Evolutionary conservation across 2,113 vertebrate genomes (phyloP).

Genomic region (Lamprotornis superbus): DNA sequence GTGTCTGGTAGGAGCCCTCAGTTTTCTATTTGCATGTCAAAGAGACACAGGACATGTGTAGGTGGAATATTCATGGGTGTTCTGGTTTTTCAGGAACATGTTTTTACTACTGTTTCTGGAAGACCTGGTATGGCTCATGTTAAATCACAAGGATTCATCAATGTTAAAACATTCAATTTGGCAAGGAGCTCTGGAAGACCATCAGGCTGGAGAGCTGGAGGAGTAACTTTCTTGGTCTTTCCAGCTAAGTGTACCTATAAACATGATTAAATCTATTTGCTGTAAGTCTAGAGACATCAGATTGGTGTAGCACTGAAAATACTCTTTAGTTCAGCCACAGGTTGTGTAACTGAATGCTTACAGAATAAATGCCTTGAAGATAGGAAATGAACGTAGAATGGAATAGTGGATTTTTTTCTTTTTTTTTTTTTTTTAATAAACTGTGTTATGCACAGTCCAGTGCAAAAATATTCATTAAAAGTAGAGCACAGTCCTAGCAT

Average conservation of each 20-base stretch:
- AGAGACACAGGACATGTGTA: not conserved
- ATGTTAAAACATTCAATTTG: not conserved
- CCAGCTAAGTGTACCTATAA: not conserved
- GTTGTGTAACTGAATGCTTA: not conserved
- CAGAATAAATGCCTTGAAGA: not conserved
- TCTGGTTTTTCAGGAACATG: not conserved
- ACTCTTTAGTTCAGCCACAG: not conserved
- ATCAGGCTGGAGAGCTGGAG: accelerated
- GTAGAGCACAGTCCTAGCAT: not conserved
- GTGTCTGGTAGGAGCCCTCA: not conserved
- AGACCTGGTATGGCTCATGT: not conserved
- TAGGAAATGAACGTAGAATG: not conserved
- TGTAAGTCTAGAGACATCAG: not conserved
- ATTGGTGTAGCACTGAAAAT: not conserved
- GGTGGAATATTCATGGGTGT: conserved; percentile 12
- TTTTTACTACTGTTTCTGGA: not conserved
- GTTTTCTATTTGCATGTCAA: not conserved
- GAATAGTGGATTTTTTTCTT: not conserved
- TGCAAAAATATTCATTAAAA: not conserved
- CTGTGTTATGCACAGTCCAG: not conserved
- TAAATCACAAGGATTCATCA: not conserved
- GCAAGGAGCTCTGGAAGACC: not conserved
- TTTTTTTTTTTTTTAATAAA: not conserved
- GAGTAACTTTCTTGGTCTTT: not conserved
- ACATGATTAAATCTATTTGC: not conserved